Conservation (phyloP, 2,113 vertebrate genomes). For the Diglossa brunneiventris region DNA sequence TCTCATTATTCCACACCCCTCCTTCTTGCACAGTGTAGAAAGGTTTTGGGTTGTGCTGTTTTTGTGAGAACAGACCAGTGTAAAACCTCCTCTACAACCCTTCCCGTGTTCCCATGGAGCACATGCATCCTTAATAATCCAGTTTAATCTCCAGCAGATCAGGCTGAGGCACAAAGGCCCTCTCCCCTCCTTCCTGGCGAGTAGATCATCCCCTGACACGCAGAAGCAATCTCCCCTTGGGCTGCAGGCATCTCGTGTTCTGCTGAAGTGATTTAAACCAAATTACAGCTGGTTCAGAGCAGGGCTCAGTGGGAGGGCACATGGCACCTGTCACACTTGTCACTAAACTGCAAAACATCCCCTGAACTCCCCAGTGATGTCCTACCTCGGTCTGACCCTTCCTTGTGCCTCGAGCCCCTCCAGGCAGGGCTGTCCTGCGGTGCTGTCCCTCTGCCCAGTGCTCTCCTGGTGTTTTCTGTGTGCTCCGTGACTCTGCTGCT, state of each 20-base stretch:
- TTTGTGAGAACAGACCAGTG: neutral
- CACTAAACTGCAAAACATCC: conserved; percentile 68
- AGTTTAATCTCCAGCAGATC: neutral
- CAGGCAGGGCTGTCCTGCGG: neutral
- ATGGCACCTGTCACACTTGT: conserved; percentile 23
- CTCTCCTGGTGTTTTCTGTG: neutral
- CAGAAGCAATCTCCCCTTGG: neutral
- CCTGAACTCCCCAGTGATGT: neutral
- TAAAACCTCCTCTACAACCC: neutral
- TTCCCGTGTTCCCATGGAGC: neutral
- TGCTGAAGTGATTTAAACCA: neutral
- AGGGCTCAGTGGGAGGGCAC: neutral
- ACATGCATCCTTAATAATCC: neutral
- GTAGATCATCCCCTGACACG: neutral
- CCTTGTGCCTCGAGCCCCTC: neutral
- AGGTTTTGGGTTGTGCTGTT: neutral
- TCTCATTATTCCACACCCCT: neutral
- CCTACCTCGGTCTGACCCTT: neutral
- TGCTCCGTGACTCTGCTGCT: neutral
- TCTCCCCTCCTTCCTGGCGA: neutral
- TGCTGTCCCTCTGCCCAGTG: neutral
- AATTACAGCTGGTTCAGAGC: neutral
- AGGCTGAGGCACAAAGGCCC: neutral
- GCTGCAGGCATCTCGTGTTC: neutral
- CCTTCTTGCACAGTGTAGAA: rapidly evolving